Percentiles rank a stretch among this genome's conserved stretches.
These are phyloP conservation scores for Cryptocheilus praepositus DNA, from an alignment of 2,888 invertebrate species.

Conservation along the genomic window DNA sequence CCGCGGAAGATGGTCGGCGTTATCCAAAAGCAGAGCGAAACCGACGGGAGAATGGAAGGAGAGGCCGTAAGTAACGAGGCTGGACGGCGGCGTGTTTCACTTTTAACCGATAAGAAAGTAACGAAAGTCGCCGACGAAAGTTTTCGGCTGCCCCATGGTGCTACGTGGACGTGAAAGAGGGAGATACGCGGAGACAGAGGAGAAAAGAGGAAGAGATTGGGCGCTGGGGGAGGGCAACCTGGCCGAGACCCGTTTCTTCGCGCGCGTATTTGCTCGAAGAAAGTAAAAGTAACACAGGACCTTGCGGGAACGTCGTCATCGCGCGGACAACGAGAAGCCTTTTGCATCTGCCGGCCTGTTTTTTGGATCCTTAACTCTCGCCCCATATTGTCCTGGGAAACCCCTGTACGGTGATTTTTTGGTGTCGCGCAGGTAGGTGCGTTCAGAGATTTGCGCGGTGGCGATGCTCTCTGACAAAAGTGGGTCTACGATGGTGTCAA, in stretches of 20 bases:
- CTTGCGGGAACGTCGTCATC: conserved; percentile 55
- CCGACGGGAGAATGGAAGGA: conserved; percentile 30
- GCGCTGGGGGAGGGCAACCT: conserved; percentile 19
- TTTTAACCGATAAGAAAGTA: conserved; percentile 69
- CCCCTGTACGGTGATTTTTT: no score
- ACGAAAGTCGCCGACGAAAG: conserved; percentile 69
- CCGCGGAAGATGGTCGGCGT: conserved; percentile 31
- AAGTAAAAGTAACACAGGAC: conserved; percentile 62
- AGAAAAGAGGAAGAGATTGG: neutral
- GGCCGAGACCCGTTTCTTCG: conserved; percentile 22
- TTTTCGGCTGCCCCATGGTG: conserved; percentile 51
- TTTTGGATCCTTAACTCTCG: no score
- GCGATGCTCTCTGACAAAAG: no score
- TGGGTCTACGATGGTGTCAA: no score
- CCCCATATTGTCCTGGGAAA: no score
- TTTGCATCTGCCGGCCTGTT: no score
- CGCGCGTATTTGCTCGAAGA: conserved; percentile 48
- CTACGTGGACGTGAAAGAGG: conserved; percentile 4
- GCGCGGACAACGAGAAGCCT: no score
- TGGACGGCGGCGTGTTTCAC: conserved; percentile 58
- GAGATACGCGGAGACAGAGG: neutral
- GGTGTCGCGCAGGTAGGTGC: no score
- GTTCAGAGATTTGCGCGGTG: no score
- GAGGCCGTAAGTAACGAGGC: conserved; percentile 20
- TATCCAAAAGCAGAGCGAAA: conserved; percentile 32